phyloP scores from a whole-genome alignment of 1,140 invertebrate species.

The Lanistes nyassanus region DNA sequence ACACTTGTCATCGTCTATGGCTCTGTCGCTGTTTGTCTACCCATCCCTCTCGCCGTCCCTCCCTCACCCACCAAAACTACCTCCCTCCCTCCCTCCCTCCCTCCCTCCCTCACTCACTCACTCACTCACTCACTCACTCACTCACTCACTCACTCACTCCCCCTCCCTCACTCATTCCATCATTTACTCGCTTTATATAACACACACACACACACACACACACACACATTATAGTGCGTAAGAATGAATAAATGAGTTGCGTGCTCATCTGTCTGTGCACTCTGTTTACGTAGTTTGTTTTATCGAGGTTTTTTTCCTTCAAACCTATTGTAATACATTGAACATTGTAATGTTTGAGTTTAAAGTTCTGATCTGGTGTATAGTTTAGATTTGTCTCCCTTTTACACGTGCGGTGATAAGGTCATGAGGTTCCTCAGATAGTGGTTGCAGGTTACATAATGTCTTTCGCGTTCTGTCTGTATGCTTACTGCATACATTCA shows the following conservation, averaged over 20 bases:
- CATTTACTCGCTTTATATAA: neutral
- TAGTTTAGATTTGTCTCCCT: too few relatives aligned
- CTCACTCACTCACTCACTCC: too few relatives aligned
- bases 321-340: too few relatives aligned
- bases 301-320: too few relatives aligned
- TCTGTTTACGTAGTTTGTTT: too few relatives aligned
- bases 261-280: too few relatives aligned
- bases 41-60: conserved; percentile 9
- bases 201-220: neutral
- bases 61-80: neutral
- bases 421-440: neutral
- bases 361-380: too few relatives aligned
- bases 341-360: too few relatives aligned
- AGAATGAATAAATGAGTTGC: too few relatives aligned
- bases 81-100: conserved; percentile 4
- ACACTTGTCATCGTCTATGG: conserved; percentile 1
- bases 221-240: neutral
- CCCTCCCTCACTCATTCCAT: neutral
- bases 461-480: neutral
- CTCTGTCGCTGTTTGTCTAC: conserved; percentile 19
- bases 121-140: neutral
- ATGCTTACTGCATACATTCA: neutral
- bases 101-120: neutral
- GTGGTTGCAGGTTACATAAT: neutral
- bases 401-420: too few relatives aligned